Evolutionary conservation across 2,888 invertebrate genomes (phyloP).

Genomic region (Epirrita christyi): DNA sequence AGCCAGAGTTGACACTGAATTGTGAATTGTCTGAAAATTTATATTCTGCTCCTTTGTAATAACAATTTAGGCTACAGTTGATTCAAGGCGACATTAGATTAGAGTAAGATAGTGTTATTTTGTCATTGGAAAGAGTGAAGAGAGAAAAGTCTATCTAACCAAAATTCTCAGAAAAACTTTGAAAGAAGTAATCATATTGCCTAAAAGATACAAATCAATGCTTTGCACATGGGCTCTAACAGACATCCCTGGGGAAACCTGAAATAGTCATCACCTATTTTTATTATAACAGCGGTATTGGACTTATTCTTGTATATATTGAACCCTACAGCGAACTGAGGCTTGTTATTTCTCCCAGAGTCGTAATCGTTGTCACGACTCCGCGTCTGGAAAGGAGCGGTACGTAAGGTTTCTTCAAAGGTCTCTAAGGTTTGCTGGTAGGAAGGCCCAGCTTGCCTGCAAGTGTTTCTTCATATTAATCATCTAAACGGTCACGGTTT

Average conservation of each 20-base stretch:
- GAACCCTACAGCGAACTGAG: conserved; percentile 73
- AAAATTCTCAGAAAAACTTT: no score
- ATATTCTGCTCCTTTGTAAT: no score
- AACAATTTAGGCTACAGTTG: no score
- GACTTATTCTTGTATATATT: conserved; percentile 62
- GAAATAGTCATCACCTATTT: conserved; percentile 87
- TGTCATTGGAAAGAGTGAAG: no score
- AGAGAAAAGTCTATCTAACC: no score
- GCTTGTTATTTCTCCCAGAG: conserved; percentile 57
- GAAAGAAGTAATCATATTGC: no score
- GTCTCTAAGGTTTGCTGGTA: conserved; percentile 74
- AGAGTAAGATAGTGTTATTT: no score
- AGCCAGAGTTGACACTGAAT: no score
- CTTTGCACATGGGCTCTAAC: conserved; percentile 92
- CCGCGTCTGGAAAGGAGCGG: conserved; percentile 73
- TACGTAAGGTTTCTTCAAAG: conserved; percentile 79
- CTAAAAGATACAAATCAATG: conserved; percentile 89
- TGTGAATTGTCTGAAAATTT: no score
- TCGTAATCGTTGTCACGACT: conserved; percentile 60
- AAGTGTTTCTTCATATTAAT: conserved; percentile 65
- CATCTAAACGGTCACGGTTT: conserved; percentile 68
- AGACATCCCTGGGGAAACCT: conserved; percentile 89
- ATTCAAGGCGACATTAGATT: no score
- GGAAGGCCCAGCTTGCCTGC: conserved; percentile 80
- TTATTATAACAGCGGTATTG: conserved; percentile 86